These are phyloP conservation scores for Notiomystis cincta DNA, from an alignment of 2,113 vertebrate species.

Conservation along the genomic window DNA sequence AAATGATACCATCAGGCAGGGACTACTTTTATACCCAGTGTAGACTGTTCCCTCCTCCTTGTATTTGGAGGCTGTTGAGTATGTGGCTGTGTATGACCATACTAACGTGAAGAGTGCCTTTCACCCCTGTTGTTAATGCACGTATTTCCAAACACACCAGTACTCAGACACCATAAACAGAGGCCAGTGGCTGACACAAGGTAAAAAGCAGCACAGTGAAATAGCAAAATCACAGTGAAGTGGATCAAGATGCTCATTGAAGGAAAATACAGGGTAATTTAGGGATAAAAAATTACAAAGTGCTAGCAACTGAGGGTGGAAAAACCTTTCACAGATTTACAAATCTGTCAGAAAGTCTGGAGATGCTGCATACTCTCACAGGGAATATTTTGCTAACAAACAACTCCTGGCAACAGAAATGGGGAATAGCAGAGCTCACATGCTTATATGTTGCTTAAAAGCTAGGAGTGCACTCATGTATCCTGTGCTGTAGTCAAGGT, in stretches of 20 bases:
- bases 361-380: not conserved
- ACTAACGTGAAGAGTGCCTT: not conserved
- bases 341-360: not conserved
- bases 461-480: not conserved
- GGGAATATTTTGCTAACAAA: not conserved
- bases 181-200: not conserved
- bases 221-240: not conserved
- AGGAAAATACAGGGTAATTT: not conserved
- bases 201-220: not conserved
- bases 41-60: not conserved
- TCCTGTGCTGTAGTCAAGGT: not conserved
- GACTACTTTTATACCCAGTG: not conserved
- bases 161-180: not conserved
- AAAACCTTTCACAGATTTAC: not conserved
- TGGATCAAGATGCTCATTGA: not conserved
- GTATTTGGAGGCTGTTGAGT: not conserved
- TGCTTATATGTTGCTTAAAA: not conserved
- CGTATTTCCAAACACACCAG: not conserved
- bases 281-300: not conserved
- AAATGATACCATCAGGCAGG: not conserved
- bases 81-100: not conserved
- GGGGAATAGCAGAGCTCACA: not conserved
- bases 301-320: not conserved
- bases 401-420: not conserved
- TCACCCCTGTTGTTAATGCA: not conserved